Percentiles rank a stretch among this genome's conserved stretches.
phyloP scores from a whole-genome alignment of 2,888 invertebrate genomes.

The Oscheius myriophilus region DNA sequence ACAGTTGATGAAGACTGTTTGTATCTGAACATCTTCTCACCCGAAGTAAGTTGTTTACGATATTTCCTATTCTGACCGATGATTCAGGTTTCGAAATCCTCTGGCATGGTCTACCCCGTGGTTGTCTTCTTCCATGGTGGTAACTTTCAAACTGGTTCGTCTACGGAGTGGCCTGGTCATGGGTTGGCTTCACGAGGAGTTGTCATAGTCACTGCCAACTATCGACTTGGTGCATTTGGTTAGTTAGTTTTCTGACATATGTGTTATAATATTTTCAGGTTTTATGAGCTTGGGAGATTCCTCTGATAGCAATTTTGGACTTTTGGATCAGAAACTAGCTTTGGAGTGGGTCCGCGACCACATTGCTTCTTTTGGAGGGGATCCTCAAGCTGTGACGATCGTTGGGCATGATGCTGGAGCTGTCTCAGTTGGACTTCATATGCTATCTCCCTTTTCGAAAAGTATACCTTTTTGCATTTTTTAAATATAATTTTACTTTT shows the following conservation, averaged over 20 bases:
- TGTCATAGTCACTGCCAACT: slow-evolving; percentile 76
- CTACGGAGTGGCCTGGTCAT: slow-evolving; percentile 74
- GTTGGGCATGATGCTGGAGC: slow-evolving; percentile 82
- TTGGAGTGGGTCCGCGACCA: slow-evolving; percentile 78
- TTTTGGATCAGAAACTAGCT: slow-evolving; percentile 74
- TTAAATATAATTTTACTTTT: slow-evolving; percentile 20
- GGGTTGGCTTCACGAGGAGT: slow-evolving; percentile 74
- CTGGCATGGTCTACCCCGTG: slow-evolving; percentile 72
- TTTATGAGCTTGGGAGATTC: slow-evolving; percentile 75
- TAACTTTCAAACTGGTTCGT: slow-evolving; percentile 74
- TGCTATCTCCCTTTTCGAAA: slow-evolving; percentile 71
- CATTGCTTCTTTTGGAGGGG: slow-evolving; percentile 83
- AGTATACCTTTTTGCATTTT: slow-evolving; percentile 31
- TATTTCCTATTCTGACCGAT: not conserved
- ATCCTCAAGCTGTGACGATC: slow-evolving; percentile 82
- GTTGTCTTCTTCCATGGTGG: slow-evolving; percentile 76
- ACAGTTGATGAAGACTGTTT: slow-evolving; percentile 93
- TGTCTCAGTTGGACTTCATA: slow-evolving; percentile 73
- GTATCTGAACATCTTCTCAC: slow-evolving; percentile 90
- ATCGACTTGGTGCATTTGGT: slow-evolving; percentile 75
- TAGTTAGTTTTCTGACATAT: slow-evolving; percentile 25
- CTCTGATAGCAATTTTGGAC: slow-evolving; percentile 75
- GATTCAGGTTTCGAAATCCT: slow-evolving; percentile 56
- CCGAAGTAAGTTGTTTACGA: slow-evolving; percentile 74
- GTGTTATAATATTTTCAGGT: slow-evolving; percentile 71